phyloP scores from a whole-genome alignment of 2,888 invertebrate genomes.

The Sturmia bella region DNA sequence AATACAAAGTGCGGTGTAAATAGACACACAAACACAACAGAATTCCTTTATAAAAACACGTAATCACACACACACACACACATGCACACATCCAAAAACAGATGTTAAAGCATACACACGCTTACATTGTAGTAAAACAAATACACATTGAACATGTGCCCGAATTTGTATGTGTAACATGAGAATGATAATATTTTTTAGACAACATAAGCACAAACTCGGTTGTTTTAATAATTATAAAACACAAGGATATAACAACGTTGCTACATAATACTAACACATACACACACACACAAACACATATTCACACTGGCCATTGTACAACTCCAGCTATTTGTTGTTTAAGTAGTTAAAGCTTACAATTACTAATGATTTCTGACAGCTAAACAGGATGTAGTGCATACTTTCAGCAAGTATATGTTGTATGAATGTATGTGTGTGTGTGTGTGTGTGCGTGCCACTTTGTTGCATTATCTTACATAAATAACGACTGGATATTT shows the following conservation, averaged over 20 bases:
- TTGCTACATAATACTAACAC: neutral
- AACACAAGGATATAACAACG: neutral
- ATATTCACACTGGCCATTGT: conserved; percentile 25
- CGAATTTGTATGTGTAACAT: conserved; percentile 44
- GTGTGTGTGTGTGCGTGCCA: neutral
- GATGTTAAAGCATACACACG: neutral
- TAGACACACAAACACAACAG: neutral
- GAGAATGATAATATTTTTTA: conserved; percentile 59
- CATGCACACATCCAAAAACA: neutral
- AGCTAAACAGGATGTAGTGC: conserved; percentile 59
- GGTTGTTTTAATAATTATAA: conserved; percentile 52
- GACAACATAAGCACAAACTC: conserved; percentile 37
- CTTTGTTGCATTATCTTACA: neutral
- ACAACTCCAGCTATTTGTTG: conserved; percentile 11
- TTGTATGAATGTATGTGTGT: neutral
- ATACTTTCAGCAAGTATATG: conserved; percentile 18
- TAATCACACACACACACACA: neutral
- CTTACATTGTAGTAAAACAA: neutral
- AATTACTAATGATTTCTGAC: conserved; percentile 66
- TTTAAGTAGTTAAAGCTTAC: conserved; percentile 44
- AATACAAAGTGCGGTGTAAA: conserved; percentile 49
- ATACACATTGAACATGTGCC: conserved; percentile 2
- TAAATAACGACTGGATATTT: conserved; percentile 36
- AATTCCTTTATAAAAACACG: conserved; percentile 12
- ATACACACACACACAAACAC: neutral